These are phyloP conservation scores for Sweltsa coloradensis DNA, from an alignment of 1,140 invertebrate species.

Conservation along the genomic window DNA sequence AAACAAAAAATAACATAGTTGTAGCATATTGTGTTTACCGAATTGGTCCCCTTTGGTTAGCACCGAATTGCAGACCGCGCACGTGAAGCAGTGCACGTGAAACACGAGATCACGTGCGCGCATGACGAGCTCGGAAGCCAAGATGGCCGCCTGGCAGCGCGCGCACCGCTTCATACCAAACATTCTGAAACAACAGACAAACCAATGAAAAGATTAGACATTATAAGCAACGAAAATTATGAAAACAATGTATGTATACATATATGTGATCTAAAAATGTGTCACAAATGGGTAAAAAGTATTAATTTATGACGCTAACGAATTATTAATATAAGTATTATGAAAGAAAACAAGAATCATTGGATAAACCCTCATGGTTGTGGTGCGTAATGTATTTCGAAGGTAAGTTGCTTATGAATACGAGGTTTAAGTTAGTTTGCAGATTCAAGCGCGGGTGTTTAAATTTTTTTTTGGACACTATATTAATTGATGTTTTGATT, in stretches of 20 bases:
- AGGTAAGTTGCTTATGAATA: too few species aligned
- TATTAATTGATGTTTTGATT: too few species aligned
- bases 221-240: neutral
- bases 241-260: neutral
- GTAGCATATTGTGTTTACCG: too few species aligned
- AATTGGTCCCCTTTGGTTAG: conserved; percentile 87
- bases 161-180: conserved; percentile 74
- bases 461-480: too few species aligned
- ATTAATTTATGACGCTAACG: conserved; percentile 1
- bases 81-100: conserved; percentile 91
- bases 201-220: conserved; percentile 14
- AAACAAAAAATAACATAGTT: too few species aligned
- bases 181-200: conserved; percentile 51
- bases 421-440: too few species aligned
- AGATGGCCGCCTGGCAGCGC: conserved; percentile 78
- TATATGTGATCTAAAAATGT: neutral
- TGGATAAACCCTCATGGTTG: too few species aligned
- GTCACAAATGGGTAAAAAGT: neutral
- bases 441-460: too few species aligned
- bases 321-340: conserved; percentile 13
- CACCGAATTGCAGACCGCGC: conserved; percentile 74
- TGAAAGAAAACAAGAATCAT: too few species aligned
- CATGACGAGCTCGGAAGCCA: conserved; percentile 92
- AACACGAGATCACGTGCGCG: conserved; percentile 83
- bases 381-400: too few species aligned